Evolutionary conservation across 2,113 vertebrate genomes (phyloP), one percentile per base, ranked within the genome.

Genomic region (Seriola rivoliana): DNA sequence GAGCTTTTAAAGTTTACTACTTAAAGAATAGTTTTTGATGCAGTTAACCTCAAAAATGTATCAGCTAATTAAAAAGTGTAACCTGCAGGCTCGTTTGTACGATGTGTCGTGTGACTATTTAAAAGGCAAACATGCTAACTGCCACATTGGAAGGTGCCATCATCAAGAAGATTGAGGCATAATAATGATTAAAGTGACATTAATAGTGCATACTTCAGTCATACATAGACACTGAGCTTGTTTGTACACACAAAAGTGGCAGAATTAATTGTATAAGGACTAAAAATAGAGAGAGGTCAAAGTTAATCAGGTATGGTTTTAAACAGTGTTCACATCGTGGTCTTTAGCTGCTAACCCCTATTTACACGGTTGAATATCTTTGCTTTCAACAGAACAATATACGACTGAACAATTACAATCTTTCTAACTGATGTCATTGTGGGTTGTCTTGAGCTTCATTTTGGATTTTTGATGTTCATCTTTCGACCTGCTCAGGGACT

Each of bases 391-490:
- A 17, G 21, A 25, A 58, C 9, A 23, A 23, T 6, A 2, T 58
- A 29, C 14, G 29, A 25, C 23, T 29, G 23, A 58, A 29, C 55
- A 58, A 7, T 12, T 7, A 6, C 0, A 4, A 29, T 13, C 29
- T 58, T 58, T 29, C 5, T 29, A 14, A 29, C 16, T 0, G 55
- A 76, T 73, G 67, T 80, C 59, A 63, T 9, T 44, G 6, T n/a
- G 16, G 16, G n/a, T 78, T 62, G n/a, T 25, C 36, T 71, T 12
- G 21, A 71, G 63, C 63, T 54, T 70, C 17, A 46, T 21, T 69
- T 63, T 67, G 38, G 70, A 84, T 16, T 84, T 80, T 59, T n/a
- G 25, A 84, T 50, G 68, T 71, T 82, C 48, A 57, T 88, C 63
- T 36, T 48, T 19, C 25, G 14, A 85, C 84, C 88, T 80, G 85